A percentile compares a stretch with the other conserved stretches of the same genome.
Conservation (phyloP, 2,888 invertebrate species). For the Rhagonycha lutea region DNA sequence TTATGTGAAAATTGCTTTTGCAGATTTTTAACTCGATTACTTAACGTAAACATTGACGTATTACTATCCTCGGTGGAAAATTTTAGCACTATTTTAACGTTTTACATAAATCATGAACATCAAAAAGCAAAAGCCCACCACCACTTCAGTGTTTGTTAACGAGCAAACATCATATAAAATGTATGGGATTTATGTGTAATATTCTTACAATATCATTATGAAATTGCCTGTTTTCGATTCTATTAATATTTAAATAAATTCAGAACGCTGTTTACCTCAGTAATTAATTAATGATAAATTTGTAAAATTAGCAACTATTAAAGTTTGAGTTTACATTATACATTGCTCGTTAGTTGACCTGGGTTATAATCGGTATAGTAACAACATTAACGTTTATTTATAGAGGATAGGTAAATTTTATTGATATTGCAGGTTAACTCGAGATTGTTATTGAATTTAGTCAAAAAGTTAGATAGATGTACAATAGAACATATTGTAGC, state of each 20-base stretch:
- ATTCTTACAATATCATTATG: background rate
- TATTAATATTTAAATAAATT: background rate
- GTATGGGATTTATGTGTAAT: background rate
- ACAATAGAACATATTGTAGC: too few relatives aligned
- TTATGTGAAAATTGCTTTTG: background rate
- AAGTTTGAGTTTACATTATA: background rate
- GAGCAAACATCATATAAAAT: background rate
- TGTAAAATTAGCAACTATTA: background rate
- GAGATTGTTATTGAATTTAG: too few relatives aligned
- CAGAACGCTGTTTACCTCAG: background rate
- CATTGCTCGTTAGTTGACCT: background rate
- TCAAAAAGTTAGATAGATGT: too few relatives aligned
- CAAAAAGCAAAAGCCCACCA: too few relatives aligned
- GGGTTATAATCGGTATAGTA: too few relatives aligned
- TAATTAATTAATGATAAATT: background rate
- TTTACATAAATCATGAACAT: too few relatives aligned
- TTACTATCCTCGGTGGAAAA: too few relatives aligned
- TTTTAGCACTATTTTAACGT: too few relatives aligned
- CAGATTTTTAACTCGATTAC: background rate
- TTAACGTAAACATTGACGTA: background rate
- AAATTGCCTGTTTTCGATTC: background rate
- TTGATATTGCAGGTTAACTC: too few relatives aligned
- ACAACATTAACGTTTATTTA: background rate
- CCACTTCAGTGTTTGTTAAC: too few relatives aligned
- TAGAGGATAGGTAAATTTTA: background rate